Evolutionary conservation across 2,113 vertebrate genomes (phyloP).

Genomic region (Suricata suricatta): DNA sequence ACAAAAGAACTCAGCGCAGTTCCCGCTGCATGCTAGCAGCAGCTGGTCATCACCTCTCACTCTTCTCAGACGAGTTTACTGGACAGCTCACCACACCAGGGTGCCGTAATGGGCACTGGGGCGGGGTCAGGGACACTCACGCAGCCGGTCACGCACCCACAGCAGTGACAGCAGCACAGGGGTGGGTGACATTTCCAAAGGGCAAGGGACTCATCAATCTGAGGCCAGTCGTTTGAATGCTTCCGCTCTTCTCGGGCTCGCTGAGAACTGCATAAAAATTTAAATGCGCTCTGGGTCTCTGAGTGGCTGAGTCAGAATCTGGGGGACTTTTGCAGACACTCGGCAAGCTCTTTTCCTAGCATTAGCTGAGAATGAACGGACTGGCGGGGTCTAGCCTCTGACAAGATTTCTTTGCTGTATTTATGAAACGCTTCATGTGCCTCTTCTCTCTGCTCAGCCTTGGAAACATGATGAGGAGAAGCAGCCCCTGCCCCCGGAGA

Average conservation of each 20-base stretch:
- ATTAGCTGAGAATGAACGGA: background rate
- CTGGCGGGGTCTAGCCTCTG: background rate
- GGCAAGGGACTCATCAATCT: background rate
- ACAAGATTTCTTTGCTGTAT: background rate
- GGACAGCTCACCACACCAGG: background rate
- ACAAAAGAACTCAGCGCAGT: no score
- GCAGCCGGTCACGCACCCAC: no score
- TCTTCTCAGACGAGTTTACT: background rate
- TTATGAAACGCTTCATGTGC: background rate
- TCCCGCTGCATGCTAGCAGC: rapidly evolving
- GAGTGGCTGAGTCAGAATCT: background rate
- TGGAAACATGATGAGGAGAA: background rate
- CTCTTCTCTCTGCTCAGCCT: background rate
- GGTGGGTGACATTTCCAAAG: rapidly evolving
- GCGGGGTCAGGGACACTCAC: background rate
- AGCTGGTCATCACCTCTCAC: background rate
- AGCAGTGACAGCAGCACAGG: background rate
- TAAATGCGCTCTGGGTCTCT: background rate
- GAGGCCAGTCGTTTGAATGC: background rate
- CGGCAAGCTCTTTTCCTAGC: background rate
- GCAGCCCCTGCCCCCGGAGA: background rate
- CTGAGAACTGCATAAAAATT: background rate
- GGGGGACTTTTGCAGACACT: background rate
- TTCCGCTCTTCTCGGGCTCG: background rate
- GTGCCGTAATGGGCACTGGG: background rate